These are phyloP conservation scores for Oreotrochilus melanogaster DNA, from an alignment of 2,113 vertebrate genomes.

Conservation along the genomic window DNA sequence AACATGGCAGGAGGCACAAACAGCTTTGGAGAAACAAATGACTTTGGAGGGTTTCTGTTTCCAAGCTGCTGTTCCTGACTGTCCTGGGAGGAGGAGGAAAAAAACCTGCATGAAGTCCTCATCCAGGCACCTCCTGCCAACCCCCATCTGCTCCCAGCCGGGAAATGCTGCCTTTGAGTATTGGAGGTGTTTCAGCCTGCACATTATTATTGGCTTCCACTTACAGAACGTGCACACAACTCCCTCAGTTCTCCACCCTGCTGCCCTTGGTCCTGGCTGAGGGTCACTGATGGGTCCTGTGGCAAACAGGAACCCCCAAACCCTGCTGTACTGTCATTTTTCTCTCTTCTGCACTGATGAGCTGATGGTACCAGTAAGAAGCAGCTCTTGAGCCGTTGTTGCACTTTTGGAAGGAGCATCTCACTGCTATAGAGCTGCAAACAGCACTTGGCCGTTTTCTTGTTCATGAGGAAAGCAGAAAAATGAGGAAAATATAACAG, in stretches of 20 bases:
- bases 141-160: not conserved
- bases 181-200: not conserved
- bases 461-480: not conserved
- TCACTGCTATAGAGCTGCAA: not conserved
- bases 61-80: not conserved
- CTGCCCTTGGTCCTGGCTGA: not conserved
- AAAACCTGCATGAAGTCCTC: not conserved
- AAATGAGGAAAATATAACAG: not conserved
- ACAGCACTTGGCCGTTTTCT: conserved; percentile 3
- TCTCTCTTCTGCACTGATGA: not conserved
- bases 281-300: not conserved
- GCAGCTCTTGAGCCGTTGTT: not conserved
- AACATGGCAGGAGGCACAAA: accelerated
- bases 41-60: not conserved
- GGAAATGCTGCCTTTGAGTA: not conserved
- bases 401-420: not conserved
- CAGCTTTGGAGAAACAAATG: not conserved
- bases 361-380: not conserved
- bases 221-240: not conserved
- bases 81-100: not conserved
- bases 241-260: not conserved
- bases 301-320: conserved; percentile 13
- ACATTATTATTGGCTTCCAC: not conserved
- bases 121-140: not conserved
- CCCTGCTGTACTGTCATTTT: not conserved